Evolutionary conservation across 2,797 vertebrate genomes (phyloP), one percentile per base, ranked within the genome.

Genomic region (Corythornis leucogaster): DNA sequence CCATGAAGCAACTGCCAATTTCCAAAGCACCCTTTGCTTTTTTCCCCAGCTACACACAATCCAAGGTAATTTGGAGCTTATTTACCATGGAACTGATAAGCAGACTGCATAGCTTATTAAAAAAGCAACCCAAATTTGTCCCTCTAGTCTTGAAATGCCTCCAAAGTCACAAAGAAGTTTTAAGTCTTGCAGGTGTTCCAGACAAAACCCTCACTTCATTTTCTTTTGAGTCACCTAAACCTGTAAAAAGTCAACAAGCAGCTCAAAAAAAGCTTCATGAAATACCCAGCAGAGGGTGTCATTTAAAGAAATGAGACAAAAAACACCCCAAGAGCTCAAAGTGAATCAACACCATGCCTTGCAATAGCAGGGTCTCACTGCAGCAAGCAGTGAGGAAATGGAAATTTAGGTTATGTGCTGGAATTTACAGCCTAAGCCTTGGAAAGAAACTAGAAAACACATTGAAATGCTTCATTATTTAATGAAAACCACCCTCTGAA

Each of bases 81-180:
- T 57, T 78, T 26, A 30, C n/a, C 4, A 2, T 4, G 31, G 35
- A 83, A 20, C 31, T 17, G 15, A 20, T 14, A 24, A 58, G 12
- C 7, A 30, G 2, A 0, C 1, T 25, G 6, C 7, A 8, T 24
- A 2, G 43, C 28, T 53, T 16, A 54, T 3, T 33, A 57, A 15
- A 22, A 33, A 24, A 55, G 5, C 1, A 2, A 2, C 3, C 5
- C 4, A 0, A 1, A 8, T 8, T 28, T 33, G 10, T 11, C 25
- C 38, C 24, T 71, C 64, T 50, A 61, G 33, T 53, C 6, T 21
- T 53, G 38, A 24, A 50, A 19, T 3, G 2, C 13, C n/a, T 22
- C 24, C 7, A 5, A 73, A 45, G 6, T 55, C 33, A 30, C 25
- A 26, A 15, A 9, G 25, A 35, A 61, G 5, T 10, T 10, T 68